Evolutionary conservation across 2,797 vertebrate species (phyloP).

Genomic region (Buphagus erythrorhynchus): DNA sequence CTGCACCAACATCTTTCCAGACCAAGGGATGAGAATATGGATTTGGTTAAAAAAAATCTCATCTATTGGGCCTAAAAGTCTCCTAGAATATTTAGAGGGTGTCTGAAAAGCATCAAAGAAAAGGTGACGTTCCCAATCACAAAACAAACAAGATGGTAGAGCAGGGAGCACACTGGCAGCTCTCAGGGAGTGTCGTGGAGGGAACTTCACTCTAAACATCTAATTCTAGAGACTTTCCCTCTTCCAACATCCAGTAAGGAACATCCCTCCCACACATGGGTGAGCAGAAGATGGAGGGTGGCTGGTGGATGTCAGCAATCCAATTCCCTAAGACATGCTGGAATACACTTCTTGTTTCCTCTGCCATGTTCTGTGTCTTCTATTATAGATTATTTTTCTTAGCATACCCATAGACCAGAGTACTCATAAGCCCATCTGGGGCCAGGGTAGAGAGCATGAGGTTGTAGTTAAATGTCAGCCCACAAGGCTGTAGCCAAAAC

Average conservation of each 20-base stretch:
- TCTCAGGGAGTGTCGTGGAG: fast-evolving
- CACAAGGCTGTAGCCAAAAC: not conserved
- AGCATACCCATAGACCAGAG: not conserved
- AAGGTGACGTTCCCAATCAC: not conserved
- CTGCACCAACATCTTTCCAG: not conserved
- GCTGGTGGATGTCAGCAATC: not conserved
- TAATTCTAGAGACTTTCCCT: not conserved
- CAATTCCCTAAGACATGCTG: not conserved
- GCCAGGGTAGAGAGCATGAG: not conserved
- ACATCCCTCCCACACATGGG: not conserved
- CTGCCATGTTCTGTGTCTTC: not conserved
- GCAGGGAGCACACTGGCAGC: fast-evolving
- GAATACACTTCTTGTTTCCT: not conserved
- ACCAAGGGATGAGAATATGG: fast-evolving
- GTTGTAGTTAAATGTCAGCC: constrained; percentile 27
- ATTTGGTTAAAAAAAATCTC: not conserved
- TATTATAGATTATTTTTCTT: not conserved
- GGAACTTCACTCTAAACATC: not conserved
- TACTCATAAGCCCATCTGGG: not conserved
- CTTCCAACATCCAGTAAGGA: not conserved
- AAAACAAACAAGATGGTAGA: not conserved
- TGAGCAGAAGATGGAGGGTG: not conserved
- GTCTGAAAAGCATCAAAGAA: not conserved
- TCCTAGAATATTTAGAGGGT: not conserved
- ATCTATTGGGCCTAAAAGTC: not conserved